phyloP scores from a whole-genome alignment of 1,140 invertebrate species.

The Cyphomyrmex costatus region DNA sequence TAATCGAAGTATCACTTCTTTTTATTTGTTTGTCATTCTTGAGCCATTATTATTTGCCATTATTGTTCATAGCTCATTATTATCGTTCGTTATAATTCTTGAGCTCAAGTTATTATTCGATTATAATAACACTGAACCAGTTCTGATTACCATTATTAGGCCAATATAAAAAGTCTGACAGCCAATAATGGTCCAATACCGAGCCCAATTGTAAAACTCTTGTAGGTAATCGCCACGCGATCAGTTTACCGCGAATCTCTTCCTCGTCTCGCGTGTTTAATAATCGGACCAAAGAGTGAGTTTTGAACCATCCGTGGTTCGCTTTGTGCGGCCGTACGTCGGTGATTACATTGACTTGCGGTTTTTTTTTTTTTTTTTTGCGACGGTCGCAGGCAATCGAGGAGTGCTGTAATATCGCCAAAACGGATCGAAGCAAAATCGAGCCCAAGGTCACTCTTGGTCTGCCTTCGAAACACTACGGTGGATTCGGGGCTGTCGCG shows the following conservation, averaged over 20 bases:
- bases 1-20: too few species aligned
- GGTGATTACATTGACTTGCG: conserved; percentile 1
- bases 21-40: too few species aligned
- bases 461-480: conserved; percentile 1
- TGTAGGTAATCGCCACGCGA: background rate
- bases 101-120: too few species aligned
- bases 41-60: too few species aligned
- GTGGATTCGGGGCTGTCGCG: background rate
- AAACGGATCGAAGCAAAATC: conserved; percentile 26
- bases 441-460: background rate
- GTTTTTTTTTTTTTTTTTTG: conserved; percentile 13
- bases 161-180: background rate
- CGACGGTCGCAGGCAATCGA: background rate
- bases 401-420: background rate
- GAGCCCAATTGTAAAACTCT: background rate
- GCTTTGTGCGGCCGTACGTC: background rate
- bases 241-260: conserved; percentile 13
- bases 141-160: too few species aligned
- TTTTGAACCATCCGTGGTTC: background rate
- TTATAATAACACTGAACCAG: too few species aligned
- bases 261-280: background rate
- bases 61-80: too few species aligned
- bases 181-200: background rate
- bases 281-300: background rate
- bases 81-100: too few species aligned